Conservation (phyloP, 2,113 vertebrate species). For the Arizona elegans region DNA sequence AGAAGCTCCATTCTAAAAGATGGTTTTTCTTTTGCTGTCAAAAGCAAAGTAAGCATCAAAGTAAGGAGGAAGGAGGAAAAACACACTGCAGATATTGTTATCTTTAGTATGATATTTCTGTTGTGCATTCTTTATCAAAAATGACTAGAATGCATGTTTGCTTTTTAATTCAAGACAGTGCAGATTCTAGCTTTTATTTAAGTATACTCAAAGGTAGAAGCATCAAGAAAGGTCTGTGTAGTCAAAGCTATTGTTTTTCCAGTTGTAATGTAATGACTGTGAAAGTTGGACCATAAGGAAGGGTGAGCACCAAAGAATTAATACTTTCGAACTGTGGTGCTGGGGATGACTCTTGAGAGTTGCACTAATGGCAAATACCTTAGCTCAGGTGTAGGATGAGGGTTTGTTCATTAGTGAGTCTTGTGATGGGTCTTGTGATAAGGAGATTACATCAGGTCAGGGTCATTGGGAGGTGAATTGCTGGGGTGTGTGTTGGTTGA, state of each 20-base stretch:
- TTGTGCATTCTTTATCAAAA: conserved; percentile 19
- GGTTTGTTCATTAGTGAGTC: no score
- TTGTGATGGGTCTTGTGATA: no score
- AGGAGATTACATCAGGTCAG: no score
- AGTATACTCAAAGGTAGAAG: background rate
- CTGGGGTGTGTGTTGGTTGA: no score
- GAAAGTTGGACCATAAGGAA: background rate
- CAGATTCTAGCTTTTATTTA: conserved; percentile 27
- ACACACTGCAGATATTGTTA: background rate
- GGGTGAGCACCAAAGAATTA: background rate
- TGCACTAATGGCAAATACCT: no score
- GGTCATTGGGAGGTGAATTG: no score
- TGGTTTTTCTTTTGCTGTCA: background rate
- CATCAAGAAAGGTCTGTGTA: no score
- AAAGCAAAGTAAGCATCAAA: background rate
- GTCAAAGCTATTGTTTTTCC: no score
- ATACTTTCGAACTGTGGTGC: background rate
- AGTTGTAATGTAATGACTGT: background rate
- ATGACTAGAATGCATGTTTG: background rate
- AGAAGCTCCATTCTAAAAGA: background rate
- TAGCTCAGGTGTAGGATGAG: no score
- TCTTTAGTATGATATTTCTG: background rate
- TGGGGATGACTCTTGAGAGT: no score
- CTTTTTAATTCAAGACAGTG: conserved; percentile 14
- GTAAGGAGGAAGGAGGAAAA: background rate